Base-by-base conservation (phyloP, 2,797 vertebrate species). In the Chelon labrosus region DNA sequence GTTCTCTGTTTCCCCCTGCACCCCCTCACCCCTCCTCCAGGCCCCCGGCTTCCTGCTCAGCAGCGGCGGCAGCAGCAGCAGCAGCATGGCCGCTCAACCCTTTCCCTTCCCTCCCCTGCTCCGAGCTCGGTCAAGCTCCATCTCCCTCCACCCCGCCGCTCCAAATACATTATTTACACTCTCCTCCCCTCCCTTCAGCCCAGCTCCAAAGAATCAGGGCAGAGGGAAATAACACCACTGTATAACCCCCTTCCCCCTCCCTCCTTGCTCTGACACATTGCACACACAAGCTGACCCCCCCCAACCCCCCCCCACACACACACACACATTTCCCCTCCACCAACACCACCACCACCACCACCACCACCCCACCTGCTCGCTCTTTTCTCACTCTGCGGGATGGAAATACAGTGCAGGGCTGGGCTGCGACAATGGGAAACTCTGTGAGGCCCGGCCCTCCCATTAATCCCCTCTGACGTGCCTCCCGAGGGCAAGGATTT, bases 381-480 rank as follows among this genome's bases (percentile, higher is more conserved):
- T 89, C 85, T 85, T 85, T 86, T 89, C 82, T 88, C 85, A 82
- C 84, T 88, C 70, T 80, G 85, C 73, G 47, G 85, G 88, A 85
- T 86, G 89, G 76, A 93, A 93, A 93, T 78, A 92, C 84, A 86
- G 89, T 83, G 74, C 80, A 80, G 74, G 88, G 91, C 92, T 87
- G 75, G 73, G 67, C 82, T 89, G 89, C 89, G 91, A 94, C 95
- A 94, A 93, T 90, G 94, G 93, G 92, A 94, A 94, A 92, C 88
- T 92, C 86, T 91, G 82, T 82, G 86, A 89, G 90, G 92, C 90
- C 93, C 73, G 63, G 70, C 84, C 84, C 87, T 85, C 88, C 85
- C 87, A 93, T 90, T 92, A 94, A 93, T 94, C 93, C 93, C 92
- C 91, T 87, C 88, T 84, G 91, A 94, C 90, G 92, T 92, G 93